phyloP scores from a whole-genome alignment of 1,140 invertebrate species.

The Pomacea maculata region DNA sequence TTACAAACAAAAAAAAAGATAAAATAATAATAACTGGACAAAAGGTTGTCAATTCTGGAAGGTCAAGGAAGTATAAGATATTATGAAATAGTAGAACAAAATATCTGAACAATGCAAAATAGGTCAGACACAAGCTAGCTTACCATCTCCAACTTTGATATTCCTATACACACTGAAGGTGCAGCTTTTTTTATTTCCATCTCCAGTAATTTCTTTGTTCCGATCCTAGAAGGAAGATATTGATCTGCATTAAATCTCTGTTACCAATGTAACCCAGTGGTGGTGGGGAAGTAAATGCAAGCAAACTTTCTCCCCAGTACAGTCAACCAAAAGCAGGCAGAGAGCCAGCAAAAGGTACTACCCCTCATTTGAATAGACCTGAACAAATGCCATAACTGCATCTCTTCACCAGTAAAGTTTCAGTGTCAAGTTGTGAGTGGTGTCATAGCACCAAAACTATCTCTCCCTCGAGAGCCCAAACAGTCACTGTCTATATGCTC shows the following conservation, averaged over 20 bases:
- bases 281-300: too few species aligned
- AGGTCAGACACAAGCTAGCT: background rate
- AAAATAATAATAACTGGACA: too few species aligned
- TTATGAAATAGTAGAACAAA: too few species aligned
- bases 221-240: constrained; percentile 30
- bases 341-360: background rate
- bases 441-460: background rate
- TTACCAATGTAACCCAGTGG: background rate
- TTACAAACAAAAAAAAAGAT: too few species aligned
- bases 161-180: constrained; percentile 31
- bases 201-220: constrained; percentile 29
- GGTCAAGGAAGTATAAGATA: too few species aligned
- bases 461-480: background rate
- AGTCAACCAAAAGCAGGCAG: too few species aligned
- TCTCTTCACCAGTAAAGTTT: background rate
- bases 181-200: constrained; percentile 28
- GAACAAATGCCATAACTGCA: background rate
- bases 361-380: background rate
- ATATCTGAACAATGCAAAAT: background rate
- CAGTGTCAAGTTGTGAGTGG: background rate
- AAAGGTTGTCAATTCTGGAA: too few species aligned
- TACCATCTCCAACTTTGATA: constrained; percentile 27
- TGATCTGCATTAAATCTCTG: background rate
- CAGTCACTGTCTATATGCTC: background rate
- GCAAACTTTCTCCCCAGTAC: too few species aligned